A percentile compares a stretch with the other conserved stretches of the same genome.
These are phyloP conservation scores for Mellivora capensis DNA, from an alignment of 2,113 vertebrate species.

Conservation along the genomic window DNA sequence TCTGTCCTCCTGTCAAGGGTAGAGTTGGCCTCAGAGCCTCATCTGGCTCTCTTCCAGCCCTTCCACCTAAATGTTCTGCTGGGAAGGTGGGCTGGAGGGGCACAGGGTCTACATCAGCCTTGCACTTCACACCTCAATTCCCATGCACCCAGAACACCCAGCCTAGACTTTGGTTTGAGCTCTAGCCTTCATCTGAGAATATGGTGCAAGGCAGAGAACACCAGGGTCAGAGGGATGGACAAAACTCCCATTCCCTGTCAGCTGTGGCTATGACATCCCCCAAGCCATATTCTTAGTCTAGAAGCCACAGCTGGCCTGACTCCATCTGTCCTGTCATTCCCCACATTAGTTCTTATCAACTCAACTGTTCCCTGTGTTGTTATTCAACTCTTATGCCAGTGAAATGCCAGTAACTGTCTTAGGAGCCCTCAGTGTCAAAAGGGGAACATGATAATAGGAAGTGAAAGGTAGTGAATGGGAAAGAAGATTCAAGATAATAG, in stretches of 20 bases:
- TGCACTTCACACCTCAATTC: neutral
- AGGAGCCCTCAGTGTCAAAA: neutral
- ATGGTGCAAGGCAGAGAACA: neutral
- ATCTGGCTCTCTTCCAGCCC: neutral
- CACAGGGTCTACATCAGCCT: neutral
- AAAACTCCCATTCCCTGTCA: rapidly evolving
- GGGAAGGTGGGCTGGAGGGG: rapidly evolving
- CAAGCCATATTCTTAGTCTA: neutral
- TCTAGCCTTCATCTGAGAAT: neutral
- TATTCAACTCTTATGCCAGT: neutral
- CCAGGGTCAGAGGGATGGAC: too few species aligned
- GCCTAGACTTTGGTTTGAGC: neutral
- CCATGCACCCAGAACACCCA: neutral
- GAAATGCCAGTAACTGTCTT: neutral
- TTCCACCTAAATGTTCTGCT: neutral
- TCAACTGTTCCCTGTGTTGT: neutral
- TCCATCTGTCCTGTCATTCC: too few species aligned
- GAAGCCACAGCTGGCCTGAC: neutral
- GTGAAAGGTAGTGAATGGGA: neutral
- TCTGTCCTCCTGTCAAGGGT: neutral
- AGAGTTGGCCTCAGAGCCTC: neutral
- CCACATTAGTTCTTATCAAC: neutral
- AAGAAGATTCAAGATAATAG: neutral
- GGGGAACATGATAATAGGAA: neutral
- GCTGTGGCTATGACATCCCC: rapidly evolving